These are phyloP conservation scores for Eupeodes corollae DNA, from an alignment of 1,140 invertebrate species.

Conservation along the genomic window DNA sequence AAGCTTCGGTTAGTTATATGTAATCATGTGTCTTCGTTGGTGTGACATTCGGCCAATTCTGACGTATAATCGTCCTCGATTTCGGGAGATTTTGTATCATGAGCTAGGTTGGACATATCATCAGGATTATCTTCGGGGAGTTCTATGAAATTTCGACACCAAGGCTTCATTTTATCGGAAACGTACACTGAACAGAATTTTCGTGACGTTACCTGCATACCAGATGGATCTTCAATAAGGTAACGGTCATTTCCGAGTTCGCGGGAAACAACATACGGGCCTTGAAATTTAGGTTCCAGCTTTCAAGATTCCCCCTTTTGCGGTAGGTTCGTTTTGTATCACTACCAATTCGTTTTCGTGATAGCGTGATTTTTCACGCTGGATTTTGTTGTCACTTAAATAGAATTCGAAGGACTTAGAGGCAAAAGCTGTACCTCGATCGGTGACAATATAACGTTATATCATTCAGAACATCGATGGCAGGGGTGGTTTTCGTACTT, in stretches of 20 bases:
- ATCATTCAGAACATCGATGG: conserved; percentile 16
- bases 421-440: conserved; percentile 11
- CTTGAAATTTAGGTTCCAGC: conserved; percentile 14
- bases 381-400: conserved; percentile 4
- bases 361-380: conserved; percentile 6
- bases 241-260: conserved; percentile 10
- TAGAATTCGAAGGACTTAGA: conserved; percentile 4
- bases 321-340: too few relatives aligned
- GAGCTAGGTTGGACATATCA: too few relatives aligned
- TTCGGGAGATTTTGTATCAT: neutral
- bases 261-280: conserved; percentile 13
- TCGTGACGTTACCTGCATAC: conserved; percentile 6
- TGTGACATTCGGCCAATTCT: conserved; percentile 23
- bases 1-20: too few relatives aligned
- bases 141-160: conserved; percentile 5
- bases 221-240: conserved; percentile 6
- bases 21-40: too few relatives aligned
- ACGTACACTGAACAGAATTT: conserved; percentile 5
- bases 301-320: conserved; percentile 15
- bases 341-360: conserved; percentile 11
- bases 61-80: conserved; percentile 2
- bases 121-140: conserved; percentile 1
- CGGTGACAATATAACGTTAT: conserved; percentile 12
- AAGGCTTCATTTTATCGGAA: conserved; percentile 11
- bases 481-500: conserved; percentile 13